A percentile compares a stretch with the other conserved stretches of the same genome.
Conservation (phyloP, 2,113 vertebrate species). For the Pterocles gutturalis region DNA sequence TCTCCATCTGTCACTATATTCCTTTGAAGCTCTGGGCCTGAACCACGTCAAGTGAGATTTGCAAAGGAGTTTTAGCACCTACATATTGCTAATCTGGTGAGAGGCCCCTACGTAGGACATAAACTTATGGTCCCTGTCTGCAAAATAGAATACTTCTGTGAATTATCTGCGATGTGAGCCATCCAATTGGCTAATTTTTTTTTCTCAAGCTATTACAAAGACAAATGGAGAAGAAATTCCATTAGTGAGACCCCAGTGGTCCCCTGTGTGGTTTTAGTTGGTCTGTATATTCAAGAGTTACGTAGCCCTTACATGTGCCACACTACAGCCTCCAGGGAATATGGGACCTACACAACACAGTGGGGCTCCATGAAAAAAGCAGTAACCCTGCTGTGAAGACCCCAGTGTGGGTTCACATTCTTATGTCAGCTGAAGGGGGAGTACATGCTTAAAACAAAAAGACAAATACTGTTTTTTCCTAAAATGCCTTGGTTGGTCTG, state of each 20-base stretch:
- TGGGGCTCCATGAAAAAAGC: not conserved
- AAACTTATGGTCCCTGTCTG: not conserved
- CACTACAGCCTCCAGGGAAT: not conserved
- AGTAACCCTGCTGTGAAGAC: not conserved
- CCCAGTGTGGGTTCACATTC: not conserved
- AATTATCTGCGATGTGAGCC: not conserved
- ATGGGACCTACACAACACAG: not conserved
- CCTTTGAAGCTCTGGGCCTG: not conserved
- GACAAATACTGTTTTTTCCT: not conserved
- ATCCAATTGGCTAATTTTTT: not conserved
- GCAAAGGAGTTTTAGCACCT: not conserved
- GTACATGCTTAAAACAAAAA: not conserved
- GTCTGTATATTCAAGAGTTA: not conserved
- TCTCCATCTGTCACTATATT: not conserved
- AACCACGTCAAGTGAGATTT: not conserved
- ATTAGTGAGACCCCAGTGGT: not conserved
- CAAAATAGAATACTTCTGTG: not conserved
- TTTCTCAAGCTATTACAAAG: not conserved
- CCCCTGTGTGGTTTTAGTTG: not conserved
- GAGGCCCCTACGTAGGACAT: not conserved
- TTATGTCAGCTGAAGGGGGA: not conserved
- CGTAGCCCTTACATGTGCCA: not conserved
- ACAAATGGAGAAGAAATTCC: not conserved
- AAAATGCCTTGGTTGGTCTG: not conserved
- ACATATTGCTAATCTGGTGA: not conserved